Evolutionary conservation across 2,113 vertebrate species (phyloP), one percentile per base, ranked within the genome.

Genomic region (Daubentonia madagascariensis): DNA sequence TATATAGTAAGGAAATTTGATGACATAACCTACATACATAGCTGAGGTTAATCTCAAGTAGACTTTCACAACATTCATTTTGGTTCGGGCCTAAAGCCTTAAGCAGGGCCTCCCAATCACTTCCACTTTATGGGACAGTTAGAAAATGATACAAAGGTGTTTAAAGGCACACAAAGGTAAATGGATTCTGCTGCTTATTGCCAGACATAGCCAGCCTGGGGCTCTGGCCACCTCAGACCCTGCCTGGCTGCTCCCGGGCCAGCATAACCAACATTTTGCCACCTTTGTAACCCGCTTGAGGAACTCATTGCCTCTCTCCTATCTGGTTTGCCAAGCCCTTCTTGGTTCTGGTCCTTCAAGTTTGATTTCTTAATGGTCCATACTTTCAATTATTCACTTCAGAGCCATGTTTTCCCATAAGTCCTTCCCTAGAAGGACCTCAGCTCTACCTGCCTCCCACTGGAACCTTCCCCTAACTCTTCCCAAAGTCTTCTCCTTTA

Each of bases 191-290:
- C 12, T 23, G 59, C 25, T 35, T 8, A 8, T 5, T 9, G 57
- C 18, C n/a, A 23, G 43, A 13, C 25, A 5, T 0, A 32, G 52
- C 28, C 23, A 30, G 30, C 20, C 32, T 30, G 67, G 73, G 48
- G 18, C 43, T 65, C 28, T 6, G 3, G n/a, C 14, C n/a, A 70
- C 65, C 32, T 59, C 10, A 54, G 1, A 40, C 8, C 28, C 9
- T n/a, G 30, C 35, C 7, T 22, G 23, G 2, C 40, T 40, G 16
- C 30, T 59, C 8, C 4, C 5, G 3, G 12, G 20, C 52, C 0
- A 0, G 28, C 50, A 30, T 8, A 45, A 8, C 32, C 50, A n/a
- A 1, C 2, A 3, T 43, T 12, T 23, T 4, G 0, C 43, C 63
- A 57, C 2, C n/a, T 48, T 52, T 18, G 40, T 22, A 3, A 28